Evolutionary conservation across 2,888 invertebrate species (phyloP).

Genomic region (Apocheima hispidaria): DNA sequence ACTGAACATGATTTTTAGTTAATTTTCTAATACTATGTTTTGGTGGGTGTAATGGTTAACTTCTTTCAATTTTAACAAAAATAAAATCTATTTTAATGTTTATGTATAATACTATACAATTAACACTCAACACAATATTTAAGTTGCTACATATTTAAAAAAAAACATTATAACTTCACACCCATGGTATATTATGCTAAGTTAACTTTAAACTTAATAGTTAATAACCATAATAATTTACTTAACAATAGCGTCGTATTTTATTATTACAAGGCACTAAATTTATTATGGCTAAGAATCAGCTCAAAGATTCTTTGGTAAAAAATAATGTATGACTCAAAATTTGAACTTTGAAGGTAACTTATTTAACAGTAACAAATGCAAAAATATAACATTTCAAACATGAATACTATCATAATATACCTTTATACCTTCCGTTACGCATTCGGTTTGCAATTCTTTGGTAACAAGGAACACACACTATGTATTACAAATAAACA

Average conservation of each 20-base stretch:
- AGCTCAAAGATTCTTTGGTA: slow-evolving; percentile 82
- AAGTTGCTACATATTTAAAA: slow-evolving; percentile 47
- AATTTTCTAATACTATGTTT: slow-evolving; percentile 55
- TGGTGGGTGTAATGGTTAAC: slow-evolving; percentile 62
- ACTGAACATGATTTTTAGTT: slow-evolving; percentile 44
- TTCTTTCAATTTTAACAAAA: slow-evolving; percentile 49
- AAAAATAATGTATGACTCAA: slow-evolving; percentile 68
- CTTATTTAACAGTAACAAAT: slow-evolving; percentile 79
- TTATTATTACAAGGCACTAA: slow-evolving; percentile 66
- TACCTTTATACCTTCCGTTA: slow-evolving; percentile 64
- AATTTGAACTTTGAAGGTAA: slow-evolving; percentile 82
- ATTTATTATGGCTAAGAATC: slow-evolving; percentile 74
- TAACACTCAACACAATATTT: slow-evolving; percentile 57
- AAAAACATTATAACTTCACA: slow-evolving; percentile 48
- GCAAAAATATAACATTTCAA: slow-evolving; percentile 59
- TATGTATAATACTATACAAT: slow-evolving; percentile 49
- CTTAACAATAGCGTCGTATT: slow-evolving; percentile 58
- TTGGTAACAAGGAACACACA: slow-evolving; percentile 86
- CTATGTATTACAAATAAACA: slow-evolving; percentile 62
- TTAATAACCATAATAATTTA: slow-evolving; percentile 68
- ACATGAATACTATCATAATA: slow-evolving; percentile 58
- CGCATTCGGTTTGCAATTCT: slow-evolving; percentile 66
- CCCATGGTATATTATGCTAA: slow-evolving; percentile 34
- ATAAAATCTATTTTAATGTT: slow-evolving; percentile 53
- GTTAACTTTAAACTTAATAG: slow-evolving; percentile 33